A percentile compares a stretch with the other conserved stretches of the same genome.
These are phyloP conservation scores for Grus americana DNA, from an alignment of 2,113 vertebrate species.

Conservation along the genomic window DNA sequence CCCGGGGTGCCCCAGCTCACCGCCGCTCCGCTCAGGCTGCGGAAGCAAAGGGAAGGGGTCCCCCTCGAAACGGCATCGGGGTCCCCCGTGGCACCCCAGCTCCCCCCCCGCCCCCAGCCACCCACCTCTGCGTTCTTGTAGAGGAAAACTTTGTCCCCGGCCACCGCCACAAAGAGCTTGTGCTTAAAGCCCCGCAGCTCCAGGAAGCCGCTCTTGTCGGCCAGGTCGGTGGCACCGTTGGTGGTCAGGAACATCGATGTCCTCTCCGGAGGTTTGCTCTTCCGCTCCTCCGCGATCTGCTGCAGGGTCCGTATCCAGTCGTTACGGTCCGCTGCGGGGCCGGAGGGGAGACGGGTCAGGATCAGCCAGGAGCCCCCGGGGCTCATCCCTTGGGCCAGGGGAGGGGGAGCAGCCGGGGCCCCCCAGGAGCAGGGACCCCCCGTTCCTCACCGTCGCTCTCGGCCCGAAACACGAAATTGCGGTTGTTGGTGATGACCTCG, in stretches of 20 bases:
- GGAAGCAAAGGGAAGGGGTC: too few relatives aligned
- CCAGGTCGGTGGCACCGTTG: not conserved
- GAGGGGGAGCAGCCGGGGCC: not conserved
- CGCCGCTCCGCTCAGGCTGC: too few relatives aligned
- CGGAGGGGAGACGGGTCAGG: fast-evolving
- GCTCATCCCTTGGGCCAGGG: not conserved
- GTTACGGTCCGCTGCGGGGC: slow-evolving; percentile 79
- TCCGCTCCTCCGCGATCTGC: slow-evolving; percentile 70
- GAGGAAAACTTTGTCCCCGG: slow-evolving; percentile 88
- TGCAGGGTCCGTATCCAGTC: slow-evolving; percentile 85
- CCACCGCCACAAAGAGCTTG: slow-evolving; percentile 86
- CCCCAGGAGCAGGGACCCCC: not conserved
- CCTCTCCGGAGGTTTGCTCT: not conserved
- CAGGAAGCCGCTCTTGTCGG: slow-evolving; percentile 79
- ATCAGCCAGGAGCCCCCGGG: not conserved
- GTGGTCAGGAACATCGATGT: not conserved
- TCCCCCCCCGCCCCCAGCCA: not conserved
- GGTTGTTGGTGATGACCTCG: slow-evolving; percentile 89
- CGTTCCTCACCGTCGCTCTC: slow-evolving; percentile 84
- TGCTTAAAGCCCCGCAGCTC: slow-evolving; percentile 88
- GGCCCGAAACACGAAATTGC: slow-evolving; percentile 90
- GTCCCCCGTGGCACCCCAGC: too few relatives aligned
- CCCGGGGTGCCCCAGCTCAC: too few relatives aligned
- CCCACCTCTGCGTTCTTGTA: slow-evolving; percentile 90
- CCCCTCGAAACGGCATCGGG: too few relatives aligned